Evolutionary conservation across 64 coral and sea anemone genomes (phyloP), one percentile per base, ranked within the genome.

Genomic region (Trachythela sp.): DNA sequence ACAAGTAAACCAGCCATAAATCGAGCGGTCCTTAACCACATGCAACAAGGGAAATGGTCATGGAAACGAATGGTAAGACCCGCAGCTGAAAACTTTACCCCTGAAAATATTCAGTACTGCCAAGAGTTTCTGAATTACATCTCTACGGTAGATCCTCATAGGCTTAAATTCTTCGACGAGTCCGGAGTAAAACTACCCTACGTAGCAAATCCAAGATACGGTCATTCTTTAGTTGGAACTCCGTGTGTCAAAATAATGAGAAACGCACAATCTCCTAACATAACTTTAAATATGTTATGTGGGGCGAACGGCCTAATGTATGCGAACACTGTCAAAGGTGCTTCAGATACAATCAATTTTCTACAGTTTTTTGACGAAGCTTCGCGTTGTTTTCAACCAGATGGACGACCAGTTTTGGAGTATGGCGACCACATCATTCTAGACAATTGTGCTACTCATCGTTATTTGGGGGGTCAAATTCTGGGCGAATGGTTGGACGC

Each of bases 171-270:
- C 9, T 52, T 52, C 49, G 49, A 52, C 22, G 49, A 52, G 49
- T 52, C 49, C 49, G 49, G 49, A 15, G 22, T 52, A 52, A 52
- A 52, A 52, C 49, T 52, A 15, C 49, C 49, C 8, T 11, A 14
- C 15, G 48, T 86, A 24, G 85, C 22, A 8, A 50, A 86, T 56
- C 85, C 85, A 56, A 86, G 34, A 24, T 85, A 85, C 48, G 83
- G 83, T 13, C 83, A 85, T 43, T 85, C 83, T n/a, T 43, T 85
- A 43, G 48, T 56, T 34, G 48, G 85, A 52, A 86, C 48, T 56
- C 85, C 26, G 18, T 86, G 85, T 52, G 48, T 86, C 32, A 48
- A 86, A 52, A 86, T 86, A 54, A 32, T 56, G 8, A 56, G 85
- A 54, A 86, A 86, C 32, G 39, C 49, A 11, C 42, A 48, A 36